A percentile compares a stretch with the other conserved stretches of the same genome.
Conservation (phyloP, 2,113 vertebrate species). For the Fulmarus glacialis region DNA sequence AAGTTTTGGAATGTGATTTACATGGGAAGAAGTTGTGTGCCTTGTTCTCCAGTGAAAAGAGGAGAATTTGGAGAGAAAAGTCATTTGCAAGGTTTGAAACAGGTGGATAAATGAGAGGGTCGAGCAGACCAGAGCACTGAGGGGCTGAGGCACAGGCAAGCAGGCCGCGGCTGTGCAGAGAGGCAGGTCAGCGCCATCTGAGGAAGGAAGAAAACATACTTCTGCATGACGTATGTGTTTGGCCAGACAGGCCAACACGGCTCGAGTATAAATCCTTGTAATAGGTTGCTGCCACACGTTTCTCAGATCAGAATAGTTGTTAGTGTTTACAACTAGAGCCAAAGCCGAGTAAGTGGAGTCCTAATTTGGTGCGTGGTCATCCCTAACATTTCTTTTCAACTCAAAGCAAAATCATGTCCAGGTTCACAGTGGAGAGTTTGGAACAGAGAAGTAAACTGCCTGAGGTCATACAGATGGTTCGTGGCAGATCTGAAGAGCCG, state of each 20-base stretch:
- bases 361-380: background rate
- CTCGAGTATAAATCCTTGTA: background rate
- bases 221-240: background rate
- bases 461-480: background rate
- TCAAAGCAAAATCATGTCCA: background rate
- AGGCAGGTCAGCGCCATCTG: background rate
- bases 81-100: background rate
- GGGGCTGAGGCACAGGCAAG: background rate
- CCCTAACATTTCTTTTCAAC: background rate
- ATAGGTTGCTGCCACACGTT: background rate
- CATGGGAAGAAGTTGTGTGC: background rate
- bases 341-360: background rate
- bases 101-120: background rate
- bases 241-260: background rate
- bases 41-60: background rate
- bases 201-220: background rate
- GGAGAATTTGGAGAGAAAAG: background rate
- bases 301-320: background rate
- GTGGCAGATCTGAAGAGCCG: background rate
- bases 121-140: background rate
- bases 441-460: background rate
- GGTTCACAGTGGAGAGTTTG: background rate
- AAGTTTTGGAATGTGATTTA: constrained; percentile 29
- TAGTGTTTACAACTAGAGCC: background rate
- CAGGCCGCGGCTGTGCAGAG: background rate